Percentiles rank a stretch among this genome's conserved stretches.
phyloP scores from a whole-genome alignment of 2,113 vertebrate genomes.

The Hassar affinis region DNA sequence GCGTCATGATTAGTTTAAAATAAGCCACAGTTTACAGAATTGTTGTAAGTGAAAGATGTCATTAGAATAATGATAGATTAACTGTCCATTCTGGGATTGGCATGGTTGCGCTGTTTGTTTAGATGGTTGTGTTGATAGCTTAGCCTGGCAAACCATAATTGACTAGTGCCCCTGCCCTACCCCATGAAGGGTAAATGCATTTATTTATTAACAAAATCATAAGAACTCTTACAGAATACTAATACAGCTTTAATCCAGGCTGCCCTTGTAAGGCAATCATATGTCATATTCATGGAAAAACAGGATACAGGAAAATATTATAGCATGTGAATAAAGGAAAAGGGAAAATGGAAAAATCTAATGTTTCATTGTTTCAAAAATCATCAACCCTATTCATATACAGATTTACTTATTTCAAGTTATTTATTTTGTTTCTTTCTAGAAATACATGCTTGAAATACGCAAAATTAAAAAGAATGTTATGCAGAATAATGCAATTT shows the following conservation, averaged over 20 bases:
- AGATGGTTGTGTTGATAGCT: too few species aligned
- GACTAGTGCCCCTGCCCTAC: too few species aligned
- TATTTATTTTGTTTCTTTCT: not conserved
- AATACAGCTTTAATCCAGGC: not conserved
- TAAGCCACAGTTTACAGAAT: too few species aligned
- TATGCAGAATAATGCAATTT: not conserved
- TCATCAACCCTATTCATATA: not conserved
- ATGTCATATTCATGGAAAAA: not conserved
- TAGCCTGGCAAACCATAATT: too few species aligned
- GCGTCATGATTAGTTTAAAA: too few species aligned
- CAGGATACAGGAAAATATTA: not conserved
- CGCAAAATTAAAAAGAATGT: not conserved
- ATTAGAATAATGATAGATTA: too few species aligned
- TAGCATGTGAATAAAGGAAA: too few species aligned
- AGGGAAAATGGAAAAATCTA: not conserved
- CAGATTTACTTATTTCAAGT: not conserved
- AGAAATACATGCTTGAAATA: not conserved
- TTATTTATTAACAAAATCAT: not conserved
- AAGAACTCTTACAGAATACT: not conserved
- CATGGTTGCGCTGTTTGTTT: too few species aligned
- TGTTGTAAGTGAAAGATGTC: too few species aligned
- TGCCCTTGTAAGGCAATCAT: not conserved
- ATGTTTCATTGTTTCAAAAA: not conserved
- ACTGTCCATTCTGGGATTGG: too few species aligned
- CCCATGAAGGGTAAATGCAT: not conserved